Base-by-base conservation (phyloP, 2,797 vertebrate genomes). In the Neosilurus hyrtlii region DNA sequence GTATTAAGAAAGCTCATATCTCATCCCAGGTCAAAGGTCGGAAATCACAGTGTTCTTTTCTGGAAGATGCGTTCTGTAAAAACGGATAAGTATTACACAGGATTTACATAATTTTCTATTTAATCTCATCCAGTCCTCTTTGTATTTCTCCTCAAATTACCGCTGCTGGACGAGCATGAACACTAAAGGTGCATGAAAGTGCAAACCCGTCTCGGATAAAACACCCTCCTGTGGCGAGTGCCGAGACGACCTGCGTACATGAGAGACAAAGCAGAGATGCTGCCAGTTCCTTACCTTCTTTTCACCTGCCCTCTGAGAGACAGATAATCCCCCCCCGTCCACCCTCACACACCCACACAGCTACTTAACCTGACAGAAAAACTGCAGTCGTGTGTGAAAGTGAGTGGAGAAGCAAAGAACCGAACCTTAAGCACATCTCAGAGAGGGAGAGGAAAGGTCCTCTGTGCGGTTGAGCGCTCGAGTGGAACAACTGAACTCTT, bases 401-500 rank as follows among this genome's bases (percentile, higher is more conserved):
- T 59, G 54, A 59, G 54, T 37, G 54, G 10, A 75, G 18, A 59
- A 35, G 30, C 73, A 75, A 20, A 56, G 73, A 59, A 75, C 10
- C 10, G 26, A 75, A 59, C 54, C 72, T 75, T 57, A 57, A 59
- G 26, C 30, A 75, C 26, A 59, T 59, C 73, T 56, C 12, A 8
- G 73, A 74, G 54, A 8, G 18, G 30, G 72, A 54, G 51, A 73
- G 70, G 54, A 56, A 56, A 73, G 51, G 71, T 73, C 71, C 16
- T 56, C 71, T 56, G 30, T 22, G 30, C 22, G 73, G 30, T 37
- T 37, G 73, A 22, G 54, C 10, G 30, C 54, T 75, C 54, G 30
- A 37, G 73, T 59, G 54, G 54, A 74, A 74, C 26, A 18, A 35
- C 73, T 75, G 73, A 75, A 37, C 73, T 59, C 54, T 59, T 59